Evolutionary conservation across 2,888 invertebrate species (phyloP).

Genomic region (Furcula furcula): DNA sequence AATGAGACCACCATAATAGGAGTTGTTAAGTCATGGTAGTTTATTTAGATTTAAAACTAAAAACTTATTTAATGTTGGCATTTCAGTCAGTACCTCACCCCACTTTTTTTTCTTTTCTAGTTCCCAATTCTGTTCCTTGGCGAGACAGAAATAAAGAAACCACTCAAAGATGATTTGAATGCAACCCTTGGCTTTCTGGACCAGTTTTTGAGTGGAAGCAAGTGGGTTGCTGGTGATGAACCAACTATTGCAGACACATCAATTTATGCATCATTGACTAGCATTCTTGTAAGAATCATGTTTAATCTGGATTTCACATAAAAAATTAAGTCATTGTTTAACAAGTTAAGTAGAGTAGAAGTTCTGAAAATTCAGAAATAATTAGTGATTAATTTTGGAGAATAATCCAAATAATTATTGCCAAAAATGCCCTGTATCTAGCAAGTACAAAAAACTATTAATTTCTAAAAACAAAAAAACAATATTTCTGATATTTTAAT

Average conservation of each 20-base stretch:
- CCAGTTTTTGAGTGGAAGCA: conserved; percentile 76
- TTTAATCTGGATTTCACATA: not conserved
- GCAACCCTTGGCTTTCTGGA: conserved; percentile 83
- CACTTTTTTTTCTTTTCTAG: conserved; percentile 54
- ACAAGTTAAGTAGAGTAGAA: no score
- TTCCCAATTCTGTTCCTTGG: conserved; percentile 83
- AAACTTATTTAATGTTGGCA: not conserved
- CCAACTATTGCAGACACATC: conserved; percentile 85
- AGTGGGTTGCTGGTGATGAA: conserved; percentile 83
- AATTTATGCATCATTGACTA: conserved; percentile 79
- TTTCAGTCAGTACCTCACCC: not conserved
- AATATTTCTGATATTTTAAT: no score
- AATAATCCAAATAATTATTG: no score
- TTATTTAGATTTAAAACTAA: no score
- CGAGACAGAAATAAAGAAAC: conserved; percentile 77
- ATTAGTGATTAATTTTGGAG: no score
- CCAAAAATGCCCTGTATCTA: no score
- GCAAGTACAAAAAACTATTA: no score
- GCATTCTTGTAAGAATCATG: conserved; percentile 71
- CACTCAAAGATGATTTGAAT: conserved; percentile 78
- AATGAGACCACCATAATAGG: no score
- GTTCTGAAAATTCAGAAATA: no score
- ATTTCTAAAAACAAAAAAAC: no score
- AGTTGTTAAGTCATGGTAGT: no score
- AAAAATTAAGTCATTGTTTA: not conserved